A percentile compares a stretch with the other conserved stretches of the same genome.
Conservation (phyloP, 2,113 vertebrate genomes). For the Xenopus tropicalis region UCB_Xtro_10.0 CM004444.2:106336501-106337000, state of each 20-base stretch:
- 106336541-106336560: slow-evolving; percentile 4
- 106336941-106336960: neutral
- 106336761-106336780: slow-evolving; percentile 29
- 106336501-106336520: too few relatives aligned
- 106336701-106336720: slow-evolving; percentile 36
- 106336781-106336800: slow-evolving; percentile 14
- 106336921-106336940: neutral
- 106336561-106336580: slow-evolving; percentile 26
- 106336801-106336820: slow-evolving; percentile 30
- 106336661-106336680: slow-evolving; percentile 23
- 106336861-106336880: slow-evolving; percentile 18
- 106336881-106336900: slow-evolving; percentile 1
- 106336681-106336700: slow-evolving; percentile 11
- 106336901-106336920: neutral
- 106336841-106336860: slow-evolving; percentile 2
- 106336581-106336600: slow-evolving; percentile 1
- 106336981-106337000: too few relatives aligned
- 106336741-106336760: slow-evolving; percentile 15
- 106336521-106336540: too few relatives aligned
- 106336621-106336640: slow-evolving; percentile 21
- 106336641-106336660: slow-evolving; percentile 32
- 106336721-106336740: slow-evolving; percentile 24
- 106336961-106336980: too few relatives aligned
- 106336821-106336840: slow-evolving; percentile 24
- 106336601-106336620: slow-evolving; percentile 18